Base-by-base conservation (phyloP, 2,888 invertebrate species). In the Synergus gifuensis region DNA sequence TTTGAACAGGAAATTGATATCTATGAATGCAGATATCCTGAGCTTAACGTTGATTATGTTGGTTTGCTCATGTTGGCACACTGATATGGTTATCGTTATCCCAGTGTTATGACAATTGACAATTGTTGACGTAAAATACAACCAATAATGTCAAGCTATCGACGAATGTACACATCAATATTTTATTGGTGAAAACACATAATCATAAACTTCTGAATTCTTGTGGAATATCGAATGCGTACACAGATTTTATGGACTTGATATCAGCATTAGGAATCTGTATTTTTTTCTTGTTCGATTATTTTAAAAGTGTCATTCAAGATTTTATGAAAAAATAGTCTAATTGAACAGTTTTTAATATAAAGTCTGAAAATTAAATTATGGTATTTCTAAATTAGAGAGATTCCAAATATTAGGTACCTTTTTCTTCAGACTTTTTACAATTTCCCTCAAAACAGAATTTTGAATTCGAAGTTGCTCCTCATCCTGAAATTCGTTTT, bases 391-490 rank as follows among this genome's bases (percentile, higher is more conserved):
- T 28, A 28, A 28, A 28, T 28, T 28, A 28, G 28, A 28, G 28
- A 28, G 28, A 28, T 44, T 54, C n/a, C 11, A 40, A 49, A 9
- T 44, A 54, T n/a, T 58, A 2, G 82, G 44, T 81, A 87, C 88
- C 83, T 84, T 86, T 73, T 82, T 84, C 78, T 87, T 88, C 12
- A 88, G 84, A 73, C 82, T 86, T 81, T 86, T 88, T 42, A 88
- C 83, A 28, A 88, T 77, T 46, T 88, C 83, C 16, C 82, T 82
- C 14, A 88, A 79, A 64, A 88, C 87, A 14, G 85, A 82, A 85
- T 89, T 89, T 81, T 89, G 89, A 49, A 83, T 62, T 76, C 82
- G 85, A 62, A 89, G 81, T 78, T 81, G 82, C 76, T 85, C 81
- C 73, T 81, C 76, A 67, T 85, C 85, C n/a, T 78, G 60, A 28